phyloP scores from a whole-genome alignment of 2,888 invertebrate species.

The Chaetoderma sp. region DNA sequence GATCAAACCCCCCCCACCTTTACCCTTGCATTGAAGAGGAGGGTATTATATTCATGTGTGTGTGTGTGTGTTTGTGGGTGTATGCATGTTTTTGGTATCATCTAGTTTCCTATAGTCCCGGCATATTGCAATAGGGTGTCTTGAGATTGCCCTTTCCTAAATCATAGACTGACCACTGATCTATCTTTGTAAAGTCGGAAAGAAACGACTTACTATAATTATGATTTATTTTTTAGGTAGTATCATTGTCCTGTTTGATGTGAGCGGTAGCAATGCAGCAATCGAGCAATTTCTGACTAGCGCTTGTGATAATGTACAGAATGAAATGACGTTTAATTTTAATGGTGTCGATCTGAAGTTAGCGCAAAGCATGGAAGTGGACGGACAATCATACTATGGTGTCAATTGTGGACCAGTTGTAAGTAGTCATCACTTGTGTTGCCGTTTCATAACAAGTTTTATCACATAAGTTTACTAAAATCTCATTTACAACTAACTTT shows the following conservation, averaged over 20 bases:
- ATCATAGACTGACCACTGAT: no score
- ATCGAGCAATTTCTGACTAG: slow-evolving; percentile 39
- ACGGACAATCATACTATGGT: slow-evolving; percentile 41
- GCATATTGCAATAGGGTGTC: background rate
- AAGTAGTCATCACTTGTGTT: no score
- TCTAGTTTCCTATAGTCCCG: background rate
- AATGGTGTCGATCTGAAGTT: slow-evolving; percentile 35
- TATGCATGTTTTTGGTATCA: background rate
- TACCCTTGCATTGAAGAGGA: background rate
- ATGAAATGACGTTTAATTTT: slow-evolving; percentile 31
- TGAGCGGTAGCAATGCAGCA: slow-evolving; percentile 33
- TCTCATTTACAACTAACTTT: no score
- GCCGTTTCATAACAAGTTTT: no score
- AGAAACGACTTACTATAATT: background rate
- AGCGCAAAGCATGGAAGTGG: slow-evolving; percentile 38
- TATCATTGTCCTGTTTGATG: slow-evolving; percentile 40
- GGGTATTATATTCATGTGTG: no score
- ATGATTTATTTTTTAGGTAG: slow-evolving; percentile 40
- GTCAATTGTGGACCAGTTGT: slow-evolving; percentile 44
- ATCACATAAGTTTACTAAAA: no score
- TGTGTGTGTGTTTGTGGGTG: no score
- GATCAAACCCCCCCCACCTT: background rate
- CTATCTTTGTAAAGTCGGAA: no score
- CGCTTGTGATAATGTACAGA: slow-evolving; percentile 36
- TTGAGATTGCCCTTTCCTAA: no score